Evolutionary conservation across 2,113 vertebrate genomes (phyloP).

Genomic region (Ptilonorhynchus violaceus): DNA sequence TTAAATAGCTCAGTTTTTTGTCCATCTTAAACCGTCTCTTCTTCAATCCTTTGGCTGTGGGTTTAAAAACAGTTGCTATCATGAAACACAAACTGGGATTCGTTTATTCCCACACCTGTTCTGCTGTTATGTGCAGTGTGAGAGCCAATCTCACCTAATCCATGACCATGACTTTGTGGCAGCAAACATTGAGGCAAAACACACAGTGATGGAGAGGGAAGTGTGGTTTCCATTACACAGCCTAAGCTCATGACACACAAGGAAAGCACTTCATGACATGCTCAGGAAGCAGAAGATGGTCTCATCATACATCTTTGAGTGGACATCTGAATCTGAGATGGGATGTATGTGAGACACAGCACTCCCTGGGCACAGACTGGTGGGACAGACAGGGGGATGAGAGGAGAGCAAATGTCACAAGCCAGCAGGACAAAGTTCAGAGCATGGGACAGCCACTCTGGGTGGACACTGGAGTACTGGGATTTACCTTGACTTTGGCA

Average conservation of each 20-base stretch:
- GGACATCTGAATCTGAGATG: neutral
- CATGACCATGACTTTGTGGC: neutral
- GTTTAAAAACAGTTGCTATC: neutral
- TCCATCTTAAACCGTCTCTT: neutral
- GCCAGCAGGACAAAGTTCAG: neutral
- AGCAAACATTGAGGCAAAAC: neutral
- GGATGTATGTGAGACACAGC: neutral
- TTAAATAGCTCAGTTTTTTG: neutral
- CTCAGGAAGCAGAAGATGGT: neutral
- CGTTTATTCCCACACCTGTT: neutral
- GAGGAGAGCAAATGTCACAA: neutral
- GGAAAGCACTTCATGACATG: neutral
- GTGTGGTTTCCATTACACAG: fast-evolving
- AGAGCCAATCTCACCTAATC: neutral
- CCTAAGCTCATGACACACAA: neutral
- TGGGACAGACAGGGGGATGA: neutral
- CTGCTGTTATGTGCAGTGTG: neutral
- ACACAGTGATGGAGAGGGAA: fast-evolving
- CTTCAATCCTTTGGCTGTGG: neutral
- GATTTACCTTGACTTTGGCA: neutral
- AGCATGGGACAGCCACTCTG: fast-evolving
- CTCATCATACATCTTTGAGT: neutral
- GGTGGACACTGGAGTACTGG: neutral
- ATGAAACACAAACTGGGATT: neutral
- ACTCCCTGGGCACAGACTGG: fast-evolving